A percentile compares a stretch with the other conserved stretches of the same genome.
Evolutionary conservation across 1,140 invertebrate species (phyloP).

Genomic region (Platorchestia sp.): DNA sequence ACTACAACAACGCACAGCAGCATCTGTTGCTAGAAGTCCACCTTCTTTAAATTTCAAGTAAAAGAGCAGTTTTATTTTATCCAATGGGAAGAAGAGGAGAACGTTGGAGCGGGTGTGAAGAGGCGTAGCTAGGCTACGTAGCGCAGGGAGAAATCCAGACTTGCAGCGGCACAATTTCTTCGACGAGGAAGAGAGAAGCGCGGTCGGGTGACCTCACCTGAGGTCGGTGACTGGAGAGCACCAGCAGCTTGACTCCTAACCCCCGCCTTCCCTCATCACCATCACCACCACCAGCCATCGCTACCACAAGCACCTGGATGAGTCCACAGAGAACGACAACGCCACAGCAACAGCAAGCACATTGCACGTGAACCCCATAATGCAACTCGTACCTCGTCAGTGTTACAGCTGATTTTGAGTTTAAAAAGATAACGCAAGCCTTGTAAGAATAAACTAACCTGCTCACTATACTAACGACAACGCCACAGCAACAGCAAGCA

Average conservation of each 20-base stretch:
- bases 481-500: too few species aligned
- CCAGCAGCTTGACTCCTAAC: neutral
- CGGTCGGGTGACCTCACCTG: neutral
- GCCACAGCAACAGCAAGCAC: too few species aligned
- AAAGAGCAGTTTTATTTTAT: neutral
- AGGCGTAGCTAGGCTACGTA: neutral
- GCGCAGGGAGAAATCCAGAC: neutral
- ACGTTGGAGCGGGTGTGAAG: neutral
- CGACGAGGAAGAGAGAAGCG: neutral
- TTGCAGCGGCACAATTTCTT: neutral
- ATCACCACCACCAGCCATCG: neutral
- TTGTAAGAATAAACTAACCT: too few species aligned
- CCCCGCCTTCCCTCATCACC: neutral
- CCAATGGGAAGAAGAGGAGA: neutral
- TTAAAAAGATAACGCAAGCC: too few species aligned
- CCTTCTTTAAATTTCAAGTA: too few species aligned
- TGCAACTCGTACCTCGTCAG: too few species aligned
- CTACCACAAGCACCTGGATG: neutral
- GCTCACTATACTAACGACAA: too few species aligned
- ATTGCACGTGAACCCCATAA: too few species aligned
- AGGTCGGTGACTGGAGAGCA: slow-evolving; percentile 4
- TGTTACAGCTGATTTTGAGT: too few species aligned
- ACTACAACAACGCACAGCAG: too few species aligned
- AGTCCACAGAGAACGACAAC: too few species aligned
- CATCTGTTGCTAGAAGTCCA: too few species aligned